Evolutionary conservation across 2,888 invertebrate genomes (phyloP).

Genomic region (Ennomos quercinarius): DNA sequence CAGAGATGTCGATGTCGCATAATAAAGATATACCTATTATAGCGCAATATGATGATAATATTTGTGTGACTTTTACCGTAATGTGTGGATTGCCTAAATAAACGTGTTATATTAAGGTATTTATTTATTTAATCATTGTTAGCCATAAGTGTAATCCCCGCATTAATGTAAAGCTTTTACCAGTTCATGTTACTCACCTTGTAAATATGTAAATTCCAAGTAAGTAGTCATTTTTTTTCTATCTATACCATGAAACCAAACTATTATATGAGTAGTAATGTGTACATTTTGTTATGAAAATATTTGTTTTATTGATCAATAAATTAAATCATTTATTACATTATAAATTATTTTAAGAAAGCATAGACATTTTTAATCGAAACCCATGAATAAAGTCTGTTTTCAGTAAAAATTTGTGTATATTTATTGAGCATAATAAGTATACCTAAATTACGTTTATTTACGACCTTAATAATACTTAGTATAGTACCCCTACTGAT

Average conservation of each 20-base stretch:
- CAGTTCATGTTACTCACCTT: slow-evolving; percentile 71
- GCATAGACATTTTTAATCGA: slow-evolving; percentile 70
- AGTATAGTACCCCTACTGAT: slow-evolving; percentile 4
- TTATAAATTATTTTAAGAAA: slow-evolving; percentile 71
- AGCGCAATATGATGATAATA: background rate
- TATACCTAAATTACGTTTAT: slow-evolving; percentile 36
- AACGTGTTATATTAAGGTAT: slow-evolving; percentile 57
- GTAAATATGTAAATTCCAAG: slow-evolving; percentile 84
- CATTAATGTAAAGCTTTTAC: slow-evolving; percentile 66
- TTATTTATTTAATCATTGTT: slow-evolving; percentile 73
- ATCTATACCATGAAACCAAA: slow-evolving; percentile 84
- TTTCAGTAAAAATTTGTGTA: slow-evolving; percentile 61
- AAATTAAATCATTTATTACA: slow-evolving; percentile 52
- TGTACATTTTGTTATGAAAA: slow-evolving; percentile 80
- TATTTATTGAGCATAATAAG: slow-evolving; percentile 42
- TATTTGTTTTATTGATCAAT: slow-evolving; percentile 68
- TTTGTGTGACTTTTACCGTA: slow-evolving; percentile 7
- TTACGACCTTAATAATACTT: slow-evolving; percentile 7
- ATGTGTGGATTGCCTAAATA: slow-evolving; percentile 30
- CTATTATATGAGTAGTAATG: slow-evolving; percentile 70
- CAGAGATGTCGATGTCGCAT: too few relatives aligned
- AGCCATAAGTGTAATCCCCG: slow-evolving; percentile 43
- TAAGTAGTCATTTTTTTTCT: slow-evolving; percentile 76
- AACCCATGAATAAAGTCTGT: slow-evolving; percentile 80
- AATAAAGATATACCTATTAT: background rate